Evolutionary conservation across 64 coral and sea anemone genomes (phyloP).

Genomic region (Montipora capricornis): DNA sequence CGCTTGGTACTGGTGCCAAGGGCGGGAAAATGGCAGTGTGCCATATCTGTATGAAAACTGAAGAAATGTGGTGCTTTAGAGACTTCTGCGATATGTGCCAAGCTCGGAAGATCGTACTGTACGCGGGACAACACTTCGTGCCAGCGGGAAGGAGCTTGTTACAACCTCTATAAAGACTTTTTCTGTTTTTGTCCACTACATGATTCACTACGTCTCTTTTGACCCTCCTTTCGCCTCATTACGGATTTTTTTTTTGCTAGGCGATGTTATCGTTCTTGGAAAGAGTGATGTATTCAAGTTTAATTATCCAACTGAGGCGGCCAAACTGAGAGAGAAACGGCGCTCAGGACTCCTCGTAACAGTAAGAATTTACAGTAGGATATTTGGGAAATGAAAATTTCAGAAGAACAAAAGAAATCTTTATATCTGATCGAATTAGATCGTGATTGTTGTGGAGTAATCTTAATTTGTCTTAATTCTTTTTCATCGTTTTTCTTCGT

Average conservation of each 20-base stretch:
- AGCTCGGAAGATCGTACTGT: too few species aligned
- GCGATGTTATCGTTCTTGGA: slow-evolving; percentile 94
- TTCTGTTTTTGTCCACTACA: too few species aligned
- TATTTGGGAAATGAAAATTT: neutral
- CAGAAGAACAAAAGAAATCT: neutral
- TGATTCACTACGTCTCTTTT: too few species aligned
- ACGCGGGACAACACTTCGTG: too few species aligned
- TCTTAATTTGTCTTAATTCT: too few species aligned
- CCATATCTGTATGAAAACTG: neutral
- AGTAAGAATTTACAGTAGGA: slow-evolving; percentile 22
- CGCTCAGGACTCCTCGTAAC: slow-evolving; percentile 61
- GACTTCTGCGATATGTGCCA: too few species aligned
- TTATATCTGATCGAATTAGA: neutral
- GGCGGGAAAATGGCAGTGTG: neutral
- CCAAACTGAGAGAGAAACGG: slow-evolving; percentile 89
- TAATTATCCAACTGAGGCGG: slow-evolving; percentile 95
- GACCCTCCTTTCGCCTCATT: neutral
- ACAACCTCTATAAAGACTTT: too few species aligned
- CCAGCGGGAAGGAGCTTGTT: too few species aligned
- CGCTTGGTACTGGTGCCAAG: neutral
- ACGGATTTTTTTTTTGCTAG: slow-evolving; percentile 10
- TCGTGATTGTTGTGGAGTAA: neutral
- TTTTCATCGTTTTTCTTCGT: neutral
- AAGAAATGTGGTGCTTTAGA: neutral
- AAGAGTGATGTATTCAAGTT: slow-evolving; percentile 96